These are phyloP conservation scores for Etia nguti DNA, from an alignment of 2,113 vertebrate species.

Conservation along the genomic window DNA sequence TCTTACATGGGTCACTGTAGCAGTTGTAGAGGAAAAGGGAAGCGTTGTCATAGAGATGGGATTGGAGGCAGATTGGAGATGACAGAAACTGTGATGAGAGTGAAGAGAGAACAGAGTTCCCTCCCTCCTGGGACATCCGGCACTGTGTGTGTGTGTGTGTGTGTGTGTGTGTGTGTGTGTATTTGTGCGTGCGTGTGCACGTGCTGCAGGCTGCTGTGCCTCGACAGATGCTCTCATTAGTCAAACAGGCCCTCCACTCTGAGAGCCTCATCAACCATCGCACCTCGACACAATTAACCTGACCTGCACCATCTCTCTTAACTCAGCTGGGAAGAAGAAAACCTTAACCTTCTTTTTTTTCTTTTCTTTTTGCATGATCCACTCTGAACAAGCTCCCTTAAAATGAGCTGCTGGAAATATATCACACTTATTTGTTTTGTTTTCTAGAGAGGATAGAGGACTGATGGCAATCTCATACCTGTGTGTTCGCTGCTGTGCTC, in stretches of 20 bases:
- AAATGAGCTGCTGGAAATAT: not conserved
- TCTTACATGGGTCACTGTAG: not conserved
- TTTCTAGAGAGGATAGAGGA: not conserved
- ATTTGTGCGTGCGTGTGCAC: not conserved
- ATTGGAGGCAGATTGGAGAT: slow-evolving; percentile 45
- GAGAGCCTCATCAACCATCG: slow-evolving; percentile 49
- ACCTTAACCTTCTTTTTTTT: not conserved
- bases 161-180: not conserved
- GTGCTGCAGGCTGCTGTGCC: slow-evolving; percentile 11
- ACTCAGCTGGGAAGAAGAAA: not conserved
- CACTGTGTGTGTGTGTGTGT: not conserved
- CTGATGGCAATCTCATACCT: not conserved
- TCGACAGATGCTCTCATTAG: slow-evolving; percentile 65
- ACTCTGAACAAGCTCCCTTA: not conserved
- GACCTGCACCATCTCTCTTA: slow-evolving; percentile 26
- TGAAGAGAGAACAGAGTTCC: slow-evolving; percentile 37
- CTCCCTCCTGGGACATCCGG: slow-evolving; percentile 24
- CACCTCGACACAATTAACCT: slow-evolving; percentile 56
- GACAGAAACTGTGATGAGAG: slow-evolving; percentile 54
- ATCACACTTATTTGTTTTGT: not conserved
- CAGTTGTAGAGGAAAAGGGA: not conserved
- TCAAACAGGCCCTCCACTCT: slow-evolving; percentile 50
- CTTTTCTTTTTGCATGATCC: not conserved
- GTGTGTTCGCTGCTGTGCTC: not conserved
- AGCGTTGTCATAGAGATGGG: slow-evolving; percentile 28